Conservation (phyloP, 2,888 invertebrate genomes). For the Chrysotoxum bicinctum region DNA sequence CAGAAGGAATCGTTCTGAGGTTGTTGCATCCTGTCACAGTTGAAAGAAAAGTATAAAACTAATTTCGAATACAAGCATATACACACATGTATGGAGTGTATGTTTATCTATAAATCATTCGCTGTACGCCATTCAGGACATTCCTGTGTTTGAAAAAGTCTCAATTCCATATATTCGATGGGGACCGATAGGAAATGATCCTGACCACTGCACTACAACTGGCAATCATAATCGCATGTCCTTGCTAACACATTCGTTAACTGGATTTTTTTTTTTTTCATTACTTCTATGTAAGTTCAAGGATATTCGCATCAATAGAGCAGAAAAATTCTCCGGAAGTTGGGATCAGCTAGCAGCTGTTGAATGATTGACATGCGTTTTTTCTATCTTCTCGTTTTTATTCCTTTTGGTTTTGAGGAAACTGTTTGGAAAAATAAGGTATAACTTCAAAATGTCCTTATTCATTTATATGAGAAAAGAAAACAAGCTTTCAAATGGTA, state of each 20-base stretch:
- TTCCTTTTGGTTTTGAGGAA: not conserved
- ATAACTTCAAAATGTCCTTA: not conserved
- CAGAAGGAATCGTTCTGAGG: not conserved
- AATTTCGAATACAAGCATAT: not conserved
- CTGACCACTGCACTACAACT: not conserved
- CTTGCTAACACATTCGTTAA: not conserved
- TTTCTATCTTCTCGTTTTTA: not conserved
- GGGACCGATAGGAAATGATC: not conserved
- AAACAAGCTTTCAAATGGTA: not conserved
- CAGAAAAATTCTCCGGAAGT: not conserved
- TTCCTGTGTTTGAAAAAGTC: not conserved
- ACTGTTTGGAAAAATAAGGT: not conserved
- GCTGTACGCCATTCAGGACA: not conserved
- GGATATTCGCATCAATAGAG: constrained; percentile 9
- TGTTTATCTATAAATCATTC: not conserved
- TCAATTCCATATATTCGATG: not conserved
- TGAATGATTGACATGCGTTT: not conserved
- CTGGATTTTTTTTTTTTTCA: not conserved
- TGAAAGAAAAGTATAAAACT: not conserved
- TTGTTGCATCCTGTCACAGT: not conserved
- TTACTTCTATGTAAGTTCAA: not conserved
- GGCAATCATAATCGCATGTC: not conserved
- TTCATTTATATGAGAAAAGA: not conserved
- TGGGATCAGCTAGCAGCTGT: not conserved
- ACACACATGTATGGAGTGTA: no score